These are phyloP conservation scores for Euplagia quadripunctaria DNA, from an alignment of 2,888 invertebrate genomes.

Conservation along the genomic window DNA sequence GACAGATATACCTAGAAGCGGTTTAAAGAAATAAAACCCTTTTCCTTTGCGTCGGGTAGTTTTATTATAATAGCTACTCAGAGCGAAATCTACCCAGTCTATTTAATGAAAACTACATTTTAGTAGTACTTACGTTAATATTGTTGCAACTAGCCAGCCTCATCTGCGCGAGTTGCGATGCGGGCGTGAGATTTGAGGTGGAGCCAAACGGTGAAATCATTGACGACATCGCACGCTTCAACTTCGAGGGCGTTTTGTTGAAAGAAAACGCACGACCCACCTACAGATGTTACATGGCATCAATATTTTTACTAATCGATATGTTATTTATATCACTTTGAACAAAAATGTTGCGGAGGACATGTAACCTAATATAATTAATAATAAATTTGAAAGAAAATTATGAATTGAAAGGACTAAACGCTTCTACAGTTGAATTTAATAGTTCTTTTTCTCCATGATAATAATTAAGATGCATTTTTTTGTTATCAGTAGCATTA, in stretches of 20 bases:
- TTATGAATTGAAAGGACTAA: not conserved
- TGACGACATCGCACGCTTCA: slow-evolving; percentile 97
- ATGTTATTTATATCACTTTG: not conserved
- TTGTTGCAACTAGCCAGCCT: slow-evolving; percentile 94
- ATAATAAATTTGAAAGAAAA: not conserved
- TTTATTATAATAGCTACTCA: not conserved
- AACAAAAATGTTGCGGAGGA: not conserved
- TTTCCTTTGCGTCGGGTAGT: not conserved
- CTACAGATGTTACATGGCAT: slow-evolving; percentile 61
- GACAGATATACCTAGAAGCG: not conserved
- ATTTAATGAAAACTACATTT: not conserved
- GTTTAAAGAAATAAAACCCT: too few species aligned
- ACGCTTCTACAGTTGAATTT: not conserved
- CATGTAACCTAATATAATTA: slow-evolving; percentile 3
- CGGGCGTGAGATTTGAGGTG: slow-evolving; percentile 93
- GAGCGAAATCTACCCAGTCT: not conserved
- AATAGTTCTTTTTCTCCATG: not conserved
- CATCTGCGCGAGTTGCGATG: slow-evolving; percentile 95
- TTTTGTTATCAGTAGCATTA: slow-evolving; percentile 2
- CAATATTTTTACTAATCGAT: slow-evolving; percentile 11
- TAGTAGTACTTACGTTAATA: slow-evolving; percentile 90
- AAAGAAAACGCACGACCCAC: slow-evolving; percentile 98
- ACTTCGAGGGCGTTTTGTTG: slow-evolving; percentile 97
- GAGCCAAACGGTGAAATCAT: slow-evolving; percentile 97
- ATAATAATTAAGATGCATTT: not conserved